phyloP scores from a whole-genome alignment of 2,797 vertebrate genomes.

The Cyclura pinguis region DNA sequence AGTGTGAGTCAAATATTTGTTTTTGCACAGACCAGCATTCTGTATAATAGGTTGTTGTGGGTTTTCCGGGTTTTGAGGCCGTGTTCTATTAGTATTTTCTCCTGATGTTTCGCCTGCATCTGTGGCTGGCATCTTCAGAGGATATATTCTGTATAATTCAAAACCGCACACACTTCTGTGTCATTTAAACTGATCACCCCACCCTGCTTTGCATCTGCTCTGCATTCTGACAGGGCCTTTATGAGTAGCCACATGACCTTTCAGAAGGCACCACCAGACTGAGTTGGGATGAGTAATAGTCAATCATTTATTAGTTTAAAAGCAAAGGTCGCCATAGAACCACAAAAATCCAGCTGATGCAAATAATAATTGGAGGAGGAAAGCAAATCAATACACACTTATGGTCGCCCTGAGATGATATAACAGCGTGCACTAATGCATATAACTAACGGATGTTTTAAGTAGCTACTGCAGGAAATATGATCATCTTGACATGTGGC shows the following conservation, averaged over 20 bases:
- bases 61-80: too few species aligned
- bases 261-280: not conserved
- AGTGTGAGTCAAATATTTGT: not conserved
- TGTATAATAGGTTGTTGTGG: too few species aligned
- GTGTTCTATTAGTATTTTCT: too few species aligned
- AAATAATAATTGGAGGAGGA: not conserved
- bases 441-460: not conserved
- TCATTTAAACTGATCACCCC: not conserved
- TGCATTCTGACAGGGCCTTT: not conserved
- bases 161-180: not conserved
- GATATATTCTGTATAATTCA: not conserved
- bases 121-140: too few species aligned
- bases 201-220: not conserved
- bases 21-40: not conserved
- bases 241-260: not conserved
- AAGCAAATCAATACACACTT: not conserved
- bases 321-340: not conserved
- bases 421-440: not conserved
- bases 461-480: not conserved
- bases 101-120: too few species aligned
- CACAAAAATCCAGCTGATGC: not conserved
- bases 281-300: not conserved
- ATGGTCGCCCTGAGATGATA: not conserved
- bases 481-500: not conserved
- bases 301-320: not conserved